Evolutionary conservation across 2,113 vertebrate genomes (phyloP).

Genomic region (Columbina picui): DNA sequence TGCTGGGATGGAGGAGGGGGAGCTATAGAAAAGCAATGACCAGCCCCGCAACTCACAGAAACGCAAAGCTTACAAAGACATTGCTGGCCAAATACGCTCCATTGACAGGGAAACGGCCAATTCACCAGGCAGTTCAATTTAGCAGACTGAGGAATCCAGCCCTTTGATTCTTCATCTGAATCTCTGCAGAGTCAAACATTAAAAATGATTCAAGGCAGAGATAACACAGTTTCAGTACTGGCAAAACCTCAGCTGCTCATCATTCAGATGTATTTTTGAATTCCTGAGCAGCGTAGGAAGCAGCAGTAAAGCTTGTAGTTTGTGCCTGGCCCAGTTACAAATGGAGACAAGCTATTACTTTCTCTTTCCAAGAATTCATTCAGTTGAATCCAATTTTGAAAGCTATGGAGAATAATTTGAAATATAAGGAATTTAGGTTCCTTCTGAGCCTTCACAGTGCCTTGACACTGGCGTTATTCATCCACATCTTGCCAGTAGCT

Average conservation of each 20-base stretch:
- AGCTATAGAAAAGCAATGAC: not conserved
- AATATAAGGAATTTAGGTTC: constrained; percentile 14
- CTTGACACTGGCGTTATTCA: constrained; percentile 14
- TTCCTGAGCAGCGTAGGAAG: constrained; percentile 24
- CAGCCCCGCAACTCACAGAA: not conserved
- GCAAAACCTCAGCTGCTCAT: constrained; percentile 45
- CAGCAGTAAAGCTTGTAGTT: constrained; percentile 31
- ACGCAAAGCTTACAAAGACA: not conserved
- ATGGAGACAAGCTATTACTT: constrained; percentile 12
- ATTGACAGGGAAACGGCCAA: not conserved
- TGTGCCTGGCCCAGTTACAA: constrained; percentile 56
- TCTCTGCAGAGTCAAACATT: constrained; percentile 7
- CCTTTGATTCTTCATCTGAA: not conserved
- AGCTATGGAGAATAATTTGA: constrained; percentile 39
- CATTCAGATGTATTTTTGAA: not conserved
- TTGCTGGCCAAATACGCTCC: not conserved
- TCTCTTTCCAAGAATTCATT: constrained; percentile 61
- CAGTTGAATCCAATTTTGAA: constrained; percentile 41
- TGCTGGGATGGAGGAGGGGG: no score
- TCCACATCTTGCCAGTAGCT: not conserved
- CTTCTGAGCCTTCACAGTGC: not conserved
- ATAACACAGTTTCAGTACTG: not conserved
- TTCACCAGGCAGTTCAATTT: not conserved
- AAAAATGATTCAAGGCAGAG: constrained; percentile 41
- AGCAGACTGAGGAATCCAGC: not conserved